These are phyloP conservation scores for Gasteruption jaculator DNA, from an alignment of 2,888 invertebrate species.

Conservation along the genomic window DNA sequence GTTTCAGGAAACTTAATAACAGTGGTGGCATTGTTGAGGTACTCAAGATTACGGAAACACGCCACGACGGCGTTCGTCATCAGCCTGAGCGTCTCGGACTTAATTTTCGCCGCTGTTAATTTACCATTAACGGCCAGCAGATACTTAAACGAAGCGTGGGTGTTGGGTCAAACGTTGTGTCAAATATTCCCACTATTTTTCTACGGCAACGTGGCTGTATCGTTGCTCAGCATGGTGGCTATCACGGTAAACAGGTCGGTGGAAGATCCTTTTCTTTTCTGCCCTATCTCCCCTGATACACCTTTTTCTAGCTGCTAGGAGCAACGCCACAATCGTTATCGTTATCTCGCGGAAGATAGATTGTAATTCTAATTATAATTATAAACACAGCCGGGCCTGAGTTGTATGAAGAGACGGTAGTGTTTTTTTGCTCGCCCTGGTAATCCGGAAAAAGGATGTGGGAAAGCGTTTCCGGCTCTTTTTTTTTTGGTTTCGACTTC, in stretches of 20 bases:
- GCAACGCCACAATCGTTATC: too few relatives aligned
- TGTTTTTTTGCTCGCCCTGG: too few relatives aligned
- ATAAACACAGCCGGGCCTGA: too few relatives aligned
- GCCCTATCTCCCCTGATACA: too few relatives aligned
- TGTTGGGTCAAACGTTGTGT: slow-evolving; percentile 72
- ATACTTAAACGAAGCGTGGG: slow-evolving; percentile 79
- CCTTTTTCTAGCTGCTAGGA: too few relatives aligned
- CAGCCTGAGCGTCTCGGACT: slow-evolving; percentile 79
- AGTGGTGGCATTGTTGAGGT: slow-evolving; percentile 71
- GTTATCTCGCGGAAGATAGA: too few relatives aligned
- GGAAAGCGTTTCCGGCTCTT: too few relatives aligned
- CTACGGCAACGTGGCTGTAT: slow-evolving; percentile 86
- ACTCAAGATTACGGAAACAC: slow-evolving; percentile 73
- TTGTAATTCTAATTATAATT: too few relatives aligned
- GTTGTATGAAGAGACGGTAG: too few relatives aligned
- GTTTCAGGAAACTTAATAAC: slow-evolving; percentile 78
- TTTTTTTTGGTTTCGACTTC: too few relatives aligned
- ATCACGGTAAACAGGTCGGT: slow-evolving; percentile 81
- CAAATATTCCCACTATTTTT: slow-evolving; percentile 83
- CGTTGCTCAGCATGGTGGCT: slow-evolving; percentile 83
- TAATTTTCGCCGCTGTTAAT: slow-evolving; percentile 80
- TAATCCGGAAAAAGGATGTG: too few relatives aligned
- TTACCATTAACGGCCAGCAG: slow-evolving; percentile 79
- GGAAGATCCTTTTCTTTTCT: slow-evolving; percentile 1
- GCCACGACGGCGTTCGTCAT: slow-evolving; percentile 86